Conservation (phyloP, 2,888 invertebrate genomes). For the Spodoptera littoralis region DNA sequence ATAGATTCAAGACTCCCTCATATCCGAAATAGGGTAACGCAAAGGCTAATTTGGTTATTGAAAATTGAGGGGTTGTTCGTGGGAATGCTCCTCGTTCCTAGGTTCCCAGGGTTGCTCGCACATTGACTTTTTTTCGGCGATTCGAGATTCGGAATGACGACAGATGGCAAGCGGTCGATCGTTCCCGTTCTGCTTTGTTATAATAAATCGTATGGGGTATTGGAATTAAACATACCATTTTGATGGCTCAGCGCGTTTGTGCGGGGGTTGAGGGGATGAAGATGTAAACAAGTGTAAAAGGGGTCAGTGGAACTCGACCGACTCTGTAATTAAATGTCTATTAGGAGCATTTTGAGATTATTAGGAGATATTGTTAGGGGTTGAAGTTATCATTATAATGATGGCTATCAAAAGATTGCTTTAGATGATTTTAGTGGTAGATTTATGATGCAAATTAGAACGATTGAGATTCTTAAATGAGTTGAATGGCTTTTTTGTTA, state of each 20-base stretch:
- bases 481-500: slow-evolving; percentile 20
- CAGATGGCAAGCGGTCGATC: slow-evolving; percentile 88
- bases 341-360: slow-evolving; percentile 84
- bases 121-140: slow-evolving; percentile 87
- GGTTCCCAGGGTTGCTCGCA: slow-evolving; percentile 91
- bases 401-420: slow-evolving; percentile 71
- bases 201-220: slow-evolving; percentile 87
- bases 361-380: slow-evolving; percentile 81
- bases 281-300: slow-evolving; percentile 89
- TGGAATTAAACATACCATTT: slow-evolving; percentile 88
- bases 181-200: slow-evolving; percentile 85
- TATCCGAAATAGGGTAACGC: slow-evolving; percentile 89
- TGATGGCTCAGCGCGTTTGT: slow-evolving; percentile 83
- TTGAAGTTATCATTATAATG: slow-evolving; percentile 77
- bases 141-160: slow-evolving; percentile 87
- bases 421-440: slow-evolving; percentile 65
- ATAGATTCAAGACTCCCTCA: slow-evolving; percentile 89
- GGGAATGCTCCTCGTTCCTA: slow-evolving; percentile 90
- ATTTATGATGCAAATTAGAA: slow-evolving; percentile 64
- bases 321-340: slow-evolving; percentile 86
- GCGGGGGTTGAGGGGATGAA: slow-evolving; percentile 81
- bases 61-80: slow-evolving; percentile 90
- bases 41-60: slow-evolving; percentile 90
- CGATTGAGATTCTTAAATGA: slow-evolving; percentile 55
- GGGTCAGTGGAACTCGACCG: slow-evolving; percentile 85